A percentile compares a stretch with the other conserved stretches of the same genome.
Evolutionary conservation across 2,888 invertebrate genomes (phyloP).

Genomic region (Nomada goodeniana): DNA sequence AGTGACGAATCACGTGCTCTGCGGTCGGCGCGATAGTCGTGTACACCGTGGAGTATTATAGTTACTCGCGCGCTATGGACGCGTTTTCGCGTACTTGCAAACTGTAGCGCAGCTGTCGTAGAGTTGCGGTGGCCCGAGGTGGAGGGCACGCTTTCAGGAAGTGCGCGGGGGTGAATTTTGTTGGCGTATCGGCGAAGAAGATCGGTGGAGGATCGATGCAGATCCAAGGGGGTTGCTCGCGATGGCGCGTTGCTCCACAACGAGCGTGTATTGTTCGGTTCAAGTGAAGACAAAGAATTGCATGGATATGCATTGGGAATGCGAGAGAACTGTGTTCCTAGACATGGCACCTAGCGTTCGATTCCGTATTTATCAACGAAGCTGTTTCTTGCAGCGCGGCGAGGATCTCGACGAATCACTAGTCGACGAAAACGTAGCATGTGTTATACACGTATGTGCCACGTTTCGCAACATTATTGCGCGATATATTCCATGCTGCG

Average conservation of each 20-base stretch:
- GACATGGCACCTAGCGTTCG: constrained; percentile 17
- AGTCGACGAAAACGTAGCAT: constrained; percentile 15
- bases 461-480: constrained; percentile 11
- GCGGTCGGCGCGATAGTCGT: constrained; percentile 14
- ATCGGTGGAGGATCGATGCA: neutral
- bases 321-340: neutral
- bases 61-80: neutral
- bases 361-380: neutral
- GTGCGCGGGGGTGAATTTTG: constrained; percentile 47
- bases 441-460: neutral
- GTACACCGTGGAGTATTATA: constrained; percentile 32
- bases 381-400: neutral
- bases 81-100: constrained; percentile 1
- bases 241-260: constrained; percentile 6
- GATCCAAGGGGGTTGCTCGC: constrained; percentile 27
- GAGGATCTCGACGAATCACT: neutral
- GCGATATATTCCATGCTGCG: constrained; percentile 1
- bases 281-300: neutral
- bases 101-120: constrained; percentile 56
- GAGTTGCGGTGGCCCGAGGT: constrained; percentile 48
- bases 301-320: too few species aligned
- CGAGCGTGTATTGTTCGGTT: constrained; percentile 23
- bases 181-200: too few species aligned
- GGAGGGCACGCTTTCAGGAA: constrained; percentile 56
- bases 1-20: neutral